Evolutionary conservation across 1,140 invertebrate genomes (phyloP).

Genomic region (Leptinotarsa texana): DNA sequence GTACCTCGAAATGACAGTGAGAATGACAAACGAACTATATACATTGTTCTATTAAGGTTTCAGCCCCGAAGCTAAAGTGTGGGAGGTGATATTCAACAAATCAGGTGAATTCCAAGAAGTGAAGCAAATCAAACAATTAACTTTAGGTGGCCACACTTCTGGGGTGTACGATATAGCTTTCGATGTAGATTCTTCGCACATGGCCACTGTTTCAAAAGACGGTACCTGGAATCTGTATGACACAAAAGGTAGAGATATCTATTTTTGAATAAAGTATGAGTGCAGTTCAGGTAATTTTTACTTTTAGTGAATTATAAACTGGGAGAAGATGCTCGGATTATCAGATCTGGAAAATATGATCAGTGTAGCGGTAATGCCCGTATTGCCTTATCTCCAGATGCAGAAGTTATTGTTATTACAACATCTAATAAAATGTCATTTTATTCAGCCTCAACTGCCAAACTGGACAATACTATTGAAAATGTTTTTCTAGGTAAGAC

Average conservation of each 20-base stretch:
- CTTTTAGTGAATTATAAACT: slow-evolving; percentile 75
- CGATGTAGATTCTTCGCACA: slow-evolving; percentile 76
- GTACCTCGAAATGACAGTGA: too few relatives aligned
- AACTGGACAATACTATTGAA: slow-evolving; percentile 68
- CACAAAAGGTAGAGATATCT: slow-evolving; percentile 69
- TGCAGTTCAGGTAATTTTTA: slow-evolving; percentile 31
- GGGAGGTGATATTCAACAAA: slow-evolving; percentile 79
- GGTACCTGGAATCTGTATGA: slow-evolving; percentile 85
- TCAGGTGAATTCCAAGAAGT: slow-evolving; percentile 76
- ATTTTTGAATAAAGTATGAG: too few relatives aligned
- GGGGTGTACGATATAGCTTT: slow-evolving; percentile 82
- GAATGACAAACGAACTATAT: too few relatives aligned
- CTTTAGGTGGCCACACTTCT: slow-evolving; percentile 72
- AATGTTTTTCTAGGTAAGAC: slow-evolving; percentile 61
- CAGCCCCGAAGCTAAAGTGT: slow-evolving; percentile 84
- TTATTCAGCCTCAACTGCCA: slow-evolving; percentile 69
- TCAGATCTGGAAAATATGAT: slow-evolving; percentile 66
- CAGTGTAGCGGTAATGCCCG: slow-evolving; percentile 56
- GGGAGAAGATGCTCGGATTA: slow-evolving; percentile 75
- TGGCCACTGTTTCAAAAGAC: slow-evolving; percentile 86
- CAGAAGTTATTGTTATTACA: slow-evolving; percentile 73
- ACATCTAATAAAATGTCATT: slow-evolving; percentile 67
- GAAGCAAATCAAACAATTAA: slow-evolving; percentile 75
- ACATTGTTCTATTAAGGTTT: slow-evolving; percentile 64
- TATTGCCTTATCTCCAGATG: slow-evolving; percentile 76